These are phyloP conservation scores for Ailurus styani DNA, from an alignment of 2,113 vertebrate species.

Conservation along the genomic window DNA sequence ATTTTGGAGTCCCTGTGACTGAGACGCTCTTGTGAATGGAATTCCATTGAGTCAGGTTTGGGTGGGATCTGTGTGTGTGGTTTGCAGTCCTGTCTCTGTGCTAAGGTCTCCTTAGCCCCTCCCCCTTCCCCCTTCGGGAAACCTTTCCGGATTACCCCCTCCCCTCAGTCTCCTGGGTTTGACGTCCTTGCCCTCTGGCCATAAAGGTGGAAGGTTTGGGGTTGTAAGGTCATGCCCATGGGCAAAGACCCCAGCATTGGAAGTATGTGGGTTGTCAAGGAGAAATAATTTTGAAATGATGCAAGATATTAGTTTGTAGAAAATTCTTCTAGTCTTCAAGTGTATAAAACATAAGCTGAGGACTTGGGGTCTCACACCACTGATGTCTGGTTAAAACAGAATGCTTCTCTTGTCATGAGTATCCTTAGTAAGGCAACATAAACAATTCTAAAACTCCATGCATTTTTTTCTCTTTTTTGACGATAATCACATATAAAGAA, in stretches of 20 bases:
- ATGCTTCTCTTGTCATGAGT: not conserved
- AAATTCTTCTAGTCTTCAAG: not conserved
- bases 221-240: not conserved
- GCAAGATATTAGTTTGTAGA: not conserved
- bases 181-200: not conserved
- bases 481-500: not conserved
- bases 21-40: not conserved
- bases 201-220: not conserved
- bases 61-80: no score
- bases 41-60: not conserved
- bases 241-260: not conserved
- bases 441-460: not conserved
- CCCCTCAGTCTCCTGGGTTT: fast-evolving
- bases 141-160: not conserved
- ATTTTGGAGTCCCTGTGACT: not conserved
- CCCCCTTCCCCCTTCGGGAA: no score
- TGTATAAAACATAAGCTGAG: not conserved
- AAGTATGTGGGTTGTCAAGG: no score
- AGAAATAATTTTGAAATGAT: not conserved
- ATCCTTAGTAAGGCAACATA: not conserved
- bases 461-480: not conserved
- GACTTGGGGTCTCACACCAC: not conserved
- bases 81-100: not conserved
- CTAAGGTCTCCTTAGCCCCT: no score
- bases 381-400: fast-evolving